phyloP scores from a whole-genome alignment of 1,140 invertebrate genomes.

The Plodia interpunctella region DNA sequence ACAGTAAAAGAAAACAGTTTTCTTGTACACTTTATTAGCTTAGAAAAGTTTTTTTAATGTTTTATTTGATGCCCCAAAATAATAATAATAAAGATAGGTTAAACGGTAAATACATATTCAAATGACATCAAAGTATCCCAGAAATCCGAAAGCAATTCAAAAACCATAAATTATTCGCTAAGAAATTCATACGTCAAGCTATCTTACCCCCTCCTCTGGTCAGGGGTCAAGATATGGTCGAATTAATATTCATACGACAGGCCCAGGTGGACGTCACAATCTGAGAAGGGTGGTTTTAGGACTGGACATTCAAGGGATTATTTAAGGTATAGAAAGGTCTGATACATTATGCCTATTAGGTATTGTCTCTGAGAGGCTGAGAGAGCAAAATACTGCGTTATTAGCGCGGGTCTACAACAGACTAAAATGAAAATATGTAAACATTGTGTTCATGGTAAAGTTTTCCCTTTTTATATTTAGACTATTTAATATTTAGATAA shows the following conservation, averaged over 20 bases:
- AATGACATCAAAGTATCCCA: neutral
- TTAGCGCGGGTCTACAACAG: too few relatives aligned
- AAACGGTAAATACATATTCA: neutral
- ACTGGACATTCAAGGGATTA: constrained; percentile 53
- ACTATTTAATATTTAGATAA: too few relatives aligned
- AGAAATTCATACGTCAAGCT: constrained; percentile 72
- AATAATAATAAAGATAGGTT: too few relatives aligned
- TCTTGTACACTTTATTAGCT: too few relatives aligned
- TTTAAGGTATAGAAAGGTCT: constrained; percentile 15
- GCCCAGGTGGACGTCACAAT: constrained; percentile 72
- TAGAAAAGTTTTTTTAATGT: too few relatives aligned
- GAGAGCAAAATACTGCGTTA: too few relatives aligned
- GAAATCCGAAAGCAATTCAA: constrained; percentile 34
- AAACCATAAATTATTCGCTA: constrained; percentile 62
- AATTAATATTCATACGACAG: constrained; percentile 75
- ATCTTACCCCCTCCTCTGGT: constrained; percentile 42
- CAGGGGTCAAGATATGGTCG: constrained; percentile 73
- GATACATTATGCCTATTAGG: neutral
- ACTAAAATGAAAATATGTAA: too few relatives aligned
- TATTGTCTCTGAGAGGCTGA: constrained; percentile 30
- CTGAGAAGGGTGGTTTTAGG: constrained; percentile 69
- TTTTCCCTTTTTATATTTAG: too few relatives aligned
- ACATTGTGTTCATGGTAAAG: too few relatives aligned
- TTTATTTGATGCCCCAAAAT: too few relatives aligned
- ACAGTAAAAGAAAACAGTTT: too few relatives aligned